Evolutionary conservation across 2,113 vertebrate genomes (phyloP), one percentile per base, ranked within the genome.

Genomic region (Oryzias curvinotus): DNA sequence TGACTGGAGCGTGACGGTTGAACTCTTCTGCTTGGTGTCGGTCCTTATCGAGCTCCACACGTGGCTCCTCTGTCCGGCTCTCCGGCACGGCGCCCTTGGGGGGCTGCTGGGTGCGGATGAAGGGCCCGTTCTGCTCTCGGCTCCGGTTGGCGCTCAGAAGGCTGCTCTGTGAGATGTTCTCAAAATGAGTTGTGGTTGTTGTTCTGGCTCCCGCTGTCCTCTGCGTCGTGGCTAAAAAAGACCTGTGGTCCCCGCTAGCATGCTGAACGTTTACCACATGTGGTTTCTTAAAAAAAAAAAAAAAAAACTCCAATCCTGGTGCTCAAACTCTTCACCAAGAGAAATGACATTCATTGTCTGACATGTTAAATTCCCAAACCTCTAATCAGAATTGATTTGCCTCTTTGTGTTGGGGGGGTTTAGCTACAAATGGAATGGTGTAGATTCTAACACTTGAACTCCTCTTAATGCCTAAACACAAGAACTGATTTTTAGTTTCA

Each of bases 51-150:
- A 67, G 54, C 73, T 36, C 2, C 36, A 63, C 64, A 89, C 78
- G 85, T 75, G 82, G 83, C 57, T 21, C 67, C 67, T 62, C 80
- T 75, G 74, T 90, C 62, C 69, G 46, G 28, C 66, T 4, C 52
- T 70, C 60, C 14, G 51, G 69, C 72, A 62, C 55, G 62, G 26
- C 62, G 8, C 89, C 87, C 78, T 83, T 55, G 69, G 74, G 75
- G 36, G 56, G 64, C 71, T 42, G 1, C 15, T 21, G 10, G 73
- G 73, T 3, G 60, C 78, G 82, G 77, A 70, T 88, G 75, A 88
- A 84, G 67, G 70, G 79, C 57, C 65, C 46, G 56, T 73, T 77
- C 70, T 77, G 65, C 70, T 62, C 65, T 44, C 63, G 46, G 51
- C 64, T 30, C 58, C 26, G 66, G 67, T 66, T 85, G 71, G 77